Conservation (phyloP, 2,797 vertebrate species). For the Dallia pectoralis region DNA sequence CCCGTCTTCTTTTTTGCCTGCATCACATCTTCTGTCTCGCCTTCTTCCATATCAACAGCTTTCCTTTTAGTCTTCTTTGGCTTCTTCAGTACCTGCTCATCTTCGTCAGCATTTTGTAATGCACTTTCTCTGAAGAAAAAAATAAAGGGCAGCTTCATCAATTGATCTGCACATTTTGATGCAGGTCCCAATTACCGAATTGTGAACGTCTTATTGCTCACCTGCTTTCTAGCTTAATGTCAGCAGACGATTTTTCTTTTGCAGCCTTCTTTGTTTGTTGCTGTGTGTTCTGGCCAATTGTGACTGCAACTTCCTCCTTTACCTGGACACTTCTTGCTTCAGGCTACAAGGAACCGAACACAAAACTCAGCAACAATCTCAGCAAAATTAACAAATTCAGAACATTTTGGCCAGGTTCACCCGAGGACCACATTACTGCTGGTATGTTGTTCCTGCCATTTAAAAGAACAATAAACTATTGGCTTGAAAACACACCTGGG, state of each 20-base stretch:
- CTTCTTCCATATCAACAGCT: slow-evolving; percentile 9
- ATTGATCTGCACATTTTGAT: background rate
- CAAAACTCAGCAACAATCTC: background rate
- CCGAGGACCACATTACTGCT: too few species aligned
- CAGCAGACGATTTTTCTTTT: slow-evolving; percentile 47
- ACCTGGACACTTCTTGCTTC: slow-evolving; percentile 17
- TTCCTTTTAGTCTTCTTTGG: slow-evolving; percentile 57
- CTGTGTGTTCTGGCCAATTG: slow-evolving; percentile 17
- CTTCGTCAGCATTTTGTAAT: slow-evolving; percentile 79
- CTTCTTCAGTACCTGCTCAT: slow-evolving; percentile 54
- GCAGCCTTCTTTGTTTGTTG: slow-evolving; percentile 12
- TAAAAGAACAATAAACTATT: too few species aligned
- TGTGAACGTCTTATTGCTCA: slow-evolving; percentile 28
- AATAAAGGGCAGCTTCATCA: background rate
- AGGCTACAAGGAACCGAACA: slow-evolving; percentile 39
- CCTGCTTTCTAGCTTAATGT: slow-evolving; percentile 62
- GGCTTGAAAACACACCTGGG: too few species aligned
- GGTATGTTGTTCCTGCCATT: too few species aligned
- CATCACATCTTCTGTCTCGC: slow-evolving; percentile 20
- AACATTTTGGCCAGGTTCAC: background rate
- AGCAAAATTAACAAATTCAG: background rate
- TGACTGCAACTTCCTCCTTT: slow-evolving; percentile 17
- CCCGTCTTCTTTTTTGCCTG: slow-evolving; percentile 51
- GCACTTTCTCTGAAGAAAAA: slow-evolving; percentile 74
- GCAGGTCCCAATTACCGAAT: too few species aligned